Base-by-base conservation (phyloP, 2,888 invertebrate species). In the Drosophila vallismaia region DNA sequence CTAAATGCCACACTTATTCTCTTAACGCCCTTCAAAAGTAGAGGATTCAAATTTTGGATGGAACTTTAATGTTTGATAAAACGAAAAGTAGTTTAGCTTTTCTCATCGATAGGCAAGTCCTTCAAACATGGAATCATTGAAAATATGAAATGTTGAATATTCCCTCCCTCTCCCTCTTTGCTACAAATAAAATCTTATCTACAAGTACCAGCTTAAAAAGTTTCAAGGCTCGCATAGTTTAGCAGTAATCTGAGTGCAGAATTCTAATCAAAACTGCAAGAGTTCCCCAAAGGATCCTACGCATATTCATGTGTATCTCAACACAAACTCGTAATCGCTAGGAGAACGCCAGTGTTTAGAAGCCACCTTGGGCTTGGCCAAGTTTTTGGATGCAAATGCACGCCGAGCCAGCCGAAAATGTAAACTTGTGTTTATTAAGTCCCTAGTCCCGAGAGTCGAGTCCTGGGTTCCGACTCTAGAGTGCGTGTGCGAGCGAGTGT, bases 381-480 rank as follows among this genome's bases (percentile, higher is more conserved):
- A 44, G 28, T 62, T 49, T 36, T 8, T n/a, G 19, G 28, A 84
- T 79, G 75, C 36, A 85, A 85, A 76, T 76, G 71, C 79, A 76
- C 62, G 67, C 82, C 64, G 66, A 79, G 75, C 79, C 68, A 62
- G 72, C 53, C 70, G 53, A 75, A 79, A 72, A 72, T 69, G 78
- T 71, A 81, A 87, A 85, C 86, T 84, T 86, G 87, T 85, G 85
- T 79, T 79, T 79, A 85, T 85, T 71, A 75, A 85, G 60, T 28
- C 28, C 1, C 28, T 19, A 6, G 28, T 28, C 28, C 28, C 6
- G 28, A 4, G 28, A 5, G 4, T 6, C 6, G 28, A 4, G 6
- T 28, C 28, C 28, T 28, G 29, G 14, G 29, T 29, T 10, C 4
- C 12, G 28, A 19, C 19, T 19, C 19, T 1, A 19, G 19, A 55